These are phyloP conservation scores for Cladopsammia gracilis DNA, from an alignment of 64 coral and sea anemone species.

Conservation along the genomic window DNA sequence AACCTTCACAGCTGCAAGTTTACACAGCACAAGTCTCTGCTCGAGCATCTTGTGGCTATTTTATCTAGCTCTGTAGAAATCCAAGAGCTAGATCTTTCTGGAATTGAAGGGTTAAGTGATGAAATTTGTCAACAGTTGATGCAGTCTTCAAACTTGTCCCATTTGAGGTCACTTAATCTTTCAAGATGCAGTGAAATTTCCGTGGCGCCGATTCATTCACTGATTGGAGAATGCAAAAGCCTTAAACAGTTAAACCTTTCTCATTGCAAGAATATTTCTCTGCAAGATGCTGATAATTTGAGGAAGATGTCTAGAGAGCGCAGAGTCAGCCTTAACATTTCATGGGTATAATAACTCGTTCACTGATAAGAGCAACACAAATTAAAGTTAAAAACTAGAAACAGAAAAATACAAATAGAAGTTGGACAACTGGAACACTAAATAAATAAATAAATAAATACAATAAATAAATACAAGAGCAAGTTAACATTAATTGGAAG, in stretches of 20 bases:
- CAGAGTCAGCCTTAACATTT: constrained; percentile 22
- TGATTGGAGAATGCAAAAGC: constrained; percentile 28
- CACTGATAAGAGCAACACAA: too few species aligned
- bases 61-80: constrained; percentile 18
- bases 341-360: constrained; percentile 26
- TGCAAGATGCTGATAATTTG: constrained; percentile 48
- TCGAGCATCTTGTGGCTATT: constrained; percentile 48
- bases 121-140: constrained; percentile 49
- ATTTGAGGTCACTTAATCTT: constrained; percentile 55
- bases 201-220: constrained; percentile 15
- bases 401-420: too few species aligned
- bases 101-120: constrained; percentile 48
- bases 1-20: constrained; percentile 57
- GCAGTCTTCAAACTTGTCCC: neutral
- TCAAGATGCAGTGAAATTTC: constrained; percentile 57
- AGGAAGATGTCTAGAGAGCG: neutral
- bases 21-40: neutral
- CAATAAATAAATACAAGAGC: too few species aligned
- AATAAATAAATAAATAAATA: too few species aligned
- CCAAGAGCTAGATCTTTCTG: constrained; percentile 45
- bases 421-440: too few species aligned
- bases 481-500: too few species aligned
- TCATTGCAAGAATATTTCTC: constrained; percentile 65
- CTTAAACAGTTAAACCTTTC: constrained; percentile 59
- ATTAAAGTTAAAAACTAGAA: too few species aligned